Evolutionary conservation across 2,113 vertebrate genomes (phyloP).

Genomic region (cat (Felis catus)): F.catus_Fca126_mat1.0 CM031419.1:47737501-47738000

Average conservation of each 20-base stretch:
- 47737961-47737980: not conserved
- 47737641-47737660: not conserved
- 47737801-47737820: not conserved
- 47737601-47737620: not conserved
- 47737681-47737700: no score
- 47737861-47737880: not conserved
- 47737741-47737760: not conserved
- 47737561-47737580: not conserved
- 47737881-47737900: no score
- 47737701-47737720: not conserved
- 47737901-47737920: no score
- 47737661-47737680: not conserved
- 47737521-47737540: not conserved
- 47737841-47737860: not conserved
- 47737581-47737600: not conserved
- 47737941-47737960: not conserved
- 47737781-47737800: not conserved
- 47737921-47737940: not conserved
- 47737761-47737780: not conserved
- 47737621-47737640: not conserved
- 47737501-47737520: not conserved
- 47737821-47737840: not conserved
- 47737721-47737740: not conserved
- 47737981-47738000: not conserved
- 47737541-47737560: not conserved